phyloP scores from a whole-genome alignment of 2,888 invertebrate genomes.

The Eulithis testata region DNA sequence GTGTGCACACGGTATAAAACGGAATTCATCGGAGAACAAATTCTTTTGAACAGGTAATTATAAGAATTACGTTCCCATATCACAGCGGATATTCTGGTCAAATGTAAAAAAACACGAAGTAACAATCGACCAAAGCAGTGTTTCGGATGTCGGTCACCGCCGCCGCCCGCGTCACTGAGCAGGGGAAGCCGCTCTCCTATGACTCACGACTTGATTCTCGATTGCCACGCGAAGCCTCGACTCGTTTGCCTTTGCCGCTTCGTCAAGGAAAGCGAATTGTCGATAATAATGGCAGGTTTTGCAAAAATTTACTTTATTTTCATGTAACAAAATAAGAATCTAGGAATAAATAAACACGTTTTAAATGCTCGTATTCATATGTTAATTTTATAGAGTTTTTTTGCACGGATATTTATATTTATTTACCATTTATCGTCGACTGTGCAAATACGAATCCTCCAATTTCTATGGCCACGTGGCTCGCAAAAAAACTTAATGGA shows the following conservation, averaged over 20 bases:
- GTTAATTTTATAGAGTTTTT: too few species aligned
- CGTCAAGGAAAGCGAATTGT: constrained; percentile 20
- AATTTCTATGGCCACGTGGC: too few species aligned
- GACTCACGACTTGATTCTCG: constrained; percentile 51
- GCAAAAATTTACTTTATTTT: not conserved
- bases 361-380: too few species aligned
- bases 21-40: not conserved
- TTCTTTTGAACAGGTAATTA: not conserved
- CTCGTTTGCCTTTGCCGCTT: constrained; percentile 27
- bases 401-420: too few species aligned
- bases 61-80: constrained; percentile 6
- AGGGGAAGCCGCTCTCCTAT: constrained; percentile 66
- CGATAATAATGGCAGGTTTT: not conserved
- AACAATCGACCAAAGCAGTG: constrained; percentile 26
- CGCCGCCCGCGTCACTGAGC: constrained; percentile 40
- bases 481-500: too few species aligned
- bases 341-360: too few species aligned
- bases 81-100: not conserved
- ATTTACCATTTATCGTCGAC: too few species aligned
- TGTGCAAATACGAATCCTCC: too few species aligned
- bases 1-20: not conserved
- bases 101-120: constrained; percentile 36
- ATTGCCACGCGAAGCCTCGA: constrained; percentile 45
- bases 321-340: too few species aligned
- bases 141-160: constrained; percentile 43